Evolutionary conservation across 2,113 vertebrate species (phyloP).

Genomic region (Mobula birostris): DNA sequence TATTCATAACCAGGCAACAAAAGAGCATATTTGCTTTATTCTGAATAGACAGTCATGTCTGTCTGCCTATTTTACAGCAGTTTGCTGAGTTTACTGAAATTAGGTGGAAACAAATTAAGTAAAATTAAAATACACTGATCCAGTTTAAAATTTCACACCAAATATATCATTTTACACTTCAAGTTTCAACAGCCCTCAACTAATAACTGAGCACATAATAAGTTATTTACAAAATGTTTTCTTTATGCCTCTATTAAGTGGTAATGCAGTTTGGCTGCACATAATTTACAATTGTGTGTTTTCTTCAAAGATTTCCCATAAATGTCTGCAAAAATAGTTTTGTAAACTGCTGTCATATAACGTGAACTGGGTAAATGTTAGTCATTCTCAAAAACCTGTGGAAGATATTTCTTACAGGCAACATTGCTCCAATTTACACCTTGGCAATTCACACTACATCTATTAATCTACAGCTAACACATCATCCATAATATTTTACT

Average conservation of each 20-base stretch:
- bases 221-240: constrained; percentile 25
- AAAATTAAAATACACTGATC: constrained; percentile 27
- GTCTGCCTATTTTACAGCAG: background rate
- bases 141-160: background rate
- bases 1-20: constrained; percentile 23
- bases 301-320: background rate
- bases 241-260: constrained; percentile 6
- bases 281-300: constrained; percentile 1
- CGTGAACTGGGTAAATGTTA: background rate
- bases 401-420: background rate
- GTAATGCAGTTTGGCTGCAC: background rate
- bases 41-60: background rate
- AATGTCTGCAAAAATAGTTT: background rate
- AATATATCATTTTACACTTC: constrained; percentile 15
- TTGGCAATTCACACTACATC: background rate
- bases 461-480: constrained; percentile 4
- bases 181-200: background rate
- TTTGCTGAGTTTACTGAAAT: constrained; percentile 21
- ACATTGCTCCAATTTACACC: no score
- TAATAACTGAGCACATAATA: constrained; percentile 1
- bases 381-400: background rate
- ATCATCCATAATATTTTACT: constrained; percentile 6
- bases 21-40: background rate
- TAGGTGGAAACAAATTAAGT: background rate
- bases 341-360: background rate